A percentile compares a stretch with the other conserved stretches of the same genome.
Evolutionary conservation across 2,888 invertebrate species (phyloP).

Genomic region (Phania funesta): DNA sequence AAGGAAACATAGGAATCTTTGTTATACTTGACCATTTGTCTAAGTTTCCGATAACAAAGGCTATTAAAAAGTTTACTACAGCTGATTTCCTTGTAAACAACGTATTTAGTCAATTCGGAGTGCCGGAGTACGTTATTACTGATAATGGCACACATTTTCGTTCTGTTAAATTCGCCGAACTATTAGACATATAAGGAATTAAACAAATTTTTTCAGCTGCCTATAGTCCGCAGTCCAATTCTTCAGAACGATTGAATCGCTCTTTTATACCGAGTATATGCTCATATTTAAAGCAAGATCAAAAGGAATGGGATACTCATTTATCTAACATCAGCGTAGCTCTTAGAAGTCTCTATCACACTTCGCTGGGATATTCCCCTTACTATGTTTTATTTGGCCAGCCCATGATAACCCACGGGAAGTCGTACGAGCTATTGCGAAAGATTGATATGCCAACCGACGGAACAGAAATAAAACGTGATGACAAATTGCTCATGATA

Average conservation of each 20-base stretch:
- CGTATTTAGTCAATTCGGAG: constrained; percentile 28
- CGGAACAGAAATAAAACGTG: neutral
- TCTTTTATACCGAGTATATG: constrained; percentile 14
- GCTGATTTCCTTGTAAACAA: constrained; percentile 3
- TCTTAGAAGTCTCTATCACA: constrained; percentile 33
- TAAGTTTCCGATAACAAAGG: constrained; percentile 11
- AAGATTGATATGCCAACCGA: constrained; percentile 25
- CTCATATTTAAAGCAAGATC: constrained; percentile 11
- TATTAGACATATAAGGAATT: constrained; percentile 39
- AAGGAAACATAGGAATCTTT: constrained; percentile 39
- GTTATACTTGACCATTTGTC: constrained; percentile 56
- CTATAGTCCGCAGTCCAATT: constrained; percentile 55
- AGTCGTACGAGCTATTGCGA: constrained; percentile 27
- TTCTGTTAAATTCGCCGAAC: constrained; percentile 1
- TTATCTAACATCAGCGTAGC: constrained; percentile 35
- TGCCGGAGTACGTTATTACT: constrained; percentile 38
- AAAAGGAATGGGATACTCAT: constrained; percentile 39
- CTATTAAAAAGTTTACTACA: constrained; percentile 10
- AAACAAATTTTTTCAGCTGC: constrained; percentile 46
- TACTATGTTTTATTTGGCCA: constrained; percentile 51
- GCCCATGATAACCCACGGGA: constrained; percentile 36
- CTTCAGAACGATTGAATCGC: constrained; percentile 20
- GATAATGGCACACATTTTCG: constrained; percentile 53
- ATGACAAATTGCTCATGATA: constrained; percentile 3
- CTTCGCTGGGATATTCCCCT: constrained; percentile 39